Base-by-base conservation (phyloP, 2,113 vertebrate genomes). In the Coryphaenoides rupestris region DNA sequence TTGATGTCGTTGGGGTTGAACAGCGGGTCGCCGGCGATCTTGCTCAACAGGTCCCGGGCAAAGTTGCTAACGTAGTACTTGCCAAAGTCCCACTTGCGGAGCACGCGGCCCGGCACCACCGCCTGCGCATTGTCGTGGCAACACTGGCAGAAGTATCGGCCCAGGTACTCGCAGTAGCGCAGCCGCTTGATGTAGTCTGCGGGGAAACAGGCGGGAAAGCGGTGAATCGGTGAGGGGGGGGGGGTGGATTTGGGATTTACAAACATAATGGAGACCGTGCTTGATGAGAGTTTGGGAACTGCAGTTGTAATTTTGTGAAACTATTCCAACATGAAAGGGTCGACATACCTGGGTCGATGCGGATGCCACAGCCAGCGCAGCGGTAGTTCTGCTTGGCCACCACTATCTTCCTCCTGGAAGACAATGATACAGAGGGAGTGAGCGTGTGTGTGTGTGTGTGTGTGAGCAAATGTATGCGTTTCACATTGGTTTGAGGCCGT, bases 111-210 rank as follows among this genome's bases (percentile, higher is more conserved):
- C 3, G 97, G 97, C 70, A 99, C 93, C 69, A 93, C 71, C 0
- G 71, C 91, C 88, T 97, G 95, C 17, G 95, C 85, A 0, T 98
- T 98, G 77, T 98, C 96, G 0, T 99, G 97, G 88, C 97, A 99
- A 82, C 97, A 99, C 89, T 98, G 96, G 78, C 97, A 99, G 90
- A 99, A 99, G 79, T 95, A 98, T 67, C 95, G 96, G 60, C 97
- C 97, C 71, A 99, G 81, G 84, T 99, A 99, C 76, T 99, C 96
- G 12, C 97, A 99, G 90, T 98, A 98, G 17, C 95, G 92, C 72
- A 99, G 84, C 21, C 96, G 89, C 88, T 96, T 98, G 76, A 99
- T 96, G 58, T 98, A 99, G 84, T 95, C 97, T 99, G 78, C 33
- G 10, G 19, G 13, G 49, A 0, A 56, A 0, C 26, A 21, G 24